These are phyloP conservation scores for Varanus komodoensis DNA, from an alignment of 2,113 vertebrate species.

Conservation along the genomic window DNA sequence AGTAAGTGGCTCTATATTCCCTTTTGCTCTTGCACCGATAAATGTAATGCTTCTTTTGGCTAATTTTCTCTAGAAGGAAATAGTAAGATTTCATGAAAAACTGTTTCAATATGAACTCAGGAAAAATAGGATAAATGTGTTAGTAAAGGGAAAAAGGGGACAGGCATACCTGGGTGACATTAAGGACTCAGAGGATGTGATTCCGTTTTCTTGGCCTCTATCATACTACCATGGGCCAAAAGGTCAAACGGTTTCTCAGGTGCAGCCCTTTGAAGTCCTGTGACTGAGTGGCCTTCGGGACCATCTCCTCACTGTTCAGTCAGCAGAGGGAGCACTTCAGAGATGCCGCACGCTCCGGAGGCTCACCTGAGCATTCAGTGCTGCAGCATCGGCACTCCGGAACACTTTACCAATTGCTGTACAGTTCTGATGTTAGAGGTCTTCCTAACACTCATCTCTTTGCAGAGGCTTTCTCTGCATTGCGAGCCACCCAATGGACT, in stretches of 20 bases:
- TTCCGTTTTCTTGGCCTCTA: background rate
- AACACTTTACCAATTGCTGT: too few relatives aligned
- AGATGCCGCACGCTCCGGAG: too few relatives aligned
- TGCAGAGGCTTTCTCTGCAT: too few relatives aligned
- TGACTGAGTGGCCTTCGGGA: too few relatives aligned
- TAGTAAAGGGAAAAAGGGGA: background rate
- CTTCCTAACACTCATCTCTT: too few relatives aligned
- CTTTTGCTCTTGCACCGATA: conserved; percentile 24
- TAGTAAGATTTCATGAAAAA: background rate
- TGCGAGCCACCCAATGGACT: too few relatives aligned
- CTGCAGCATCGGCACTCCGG: too few relatives aligned
- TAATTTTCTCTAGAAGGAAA: background rate
- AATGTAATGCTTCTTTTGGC: background rate
- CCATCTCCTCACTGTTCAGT: too few relatives aligned
- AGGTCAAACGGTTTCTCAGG: background rate
- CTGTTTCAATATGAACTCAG: background rate
- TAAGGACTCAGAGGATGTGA: background rate
- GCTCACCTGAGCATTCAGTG: too few relatives aligned
- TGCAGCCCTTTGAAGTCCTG: too few relatives aligned
- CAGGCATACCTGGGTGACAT: background rate
- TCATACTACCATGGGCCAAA: background rate
- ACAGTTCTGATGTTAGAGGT: too few relatives aligned
- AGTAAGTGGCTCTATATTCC: conserved; percentile 70
- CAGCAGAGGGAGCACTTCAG: too few relatives aligned
- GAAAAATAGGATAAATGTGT: background rate